Percentiles rank a stretch among this genome's conserved stretches.
phyloP scores from a whole-genome alignment of 2,113 vertebrate genomes.

The Campylomormyrus tamandua region DNA sequence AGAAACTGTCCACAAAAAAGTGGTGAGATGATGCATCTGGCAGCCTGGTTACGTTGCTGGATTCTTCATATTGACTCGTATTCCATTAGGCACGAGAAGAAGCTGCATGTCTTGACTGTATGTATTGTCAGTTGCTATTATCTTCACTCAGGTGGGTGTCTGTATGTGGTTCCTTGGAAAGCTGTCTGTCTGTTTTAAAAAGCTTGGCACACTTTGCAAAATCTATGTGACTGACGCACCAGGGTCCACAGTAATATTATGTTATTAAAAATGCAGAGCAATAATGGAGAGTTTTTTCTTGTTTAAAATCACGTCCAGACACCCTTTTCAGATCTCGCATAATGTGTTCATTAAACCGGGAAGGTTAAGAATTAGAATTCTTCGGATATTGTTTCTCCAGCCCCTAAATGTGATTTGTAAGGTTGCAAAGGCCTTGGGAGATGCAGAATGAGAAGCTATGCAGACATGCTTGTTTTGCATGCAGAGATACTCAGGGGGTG shows the following conservation, averaged over 20 bases:
- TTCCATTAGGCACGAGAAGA: not conserved
- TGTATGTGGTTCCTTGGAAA: not conserved
- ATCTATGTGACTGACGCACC: not conserved
- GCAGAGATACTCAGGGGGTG: not conserved
- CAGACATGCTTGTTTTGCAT: not conserved
- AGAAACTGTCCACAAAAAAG: not conserved
- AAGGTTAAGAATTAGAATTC: conserved; percentile 43
- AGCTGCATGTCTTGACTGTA: not conserved
- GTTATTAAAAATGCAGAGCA: conserved; percentile 23
- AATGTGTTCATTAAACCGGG: conserved; percentile 44
- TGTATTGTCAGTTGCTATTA: not conserved
- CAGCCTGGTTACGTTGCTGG: not conserved
- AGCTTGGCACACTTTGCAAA: not conserved
- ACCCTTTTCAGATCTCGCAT: conserved; percentile 34
- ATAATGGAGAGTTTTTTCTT: conserved; percentile 7
- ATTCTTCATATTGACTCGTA: not conserved
- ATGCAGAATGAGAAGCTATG: not conserved
- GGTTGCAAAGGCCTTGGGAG: not conserved
- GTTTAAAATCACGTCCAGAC: conserved; percentile 33
- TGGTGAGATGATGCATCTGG: not conserved
- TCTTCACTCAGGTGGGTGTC: not conserved
- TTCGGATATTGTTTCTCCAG: conserved; percentile 26
- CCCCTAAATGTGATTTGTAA: conserved; percentile 34
- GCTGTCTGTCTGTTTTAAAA: not conserved
- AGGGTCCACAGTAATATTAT: not conserved